Conservation (phyloP, 35 echinoderm and acorn worm species). For the Amphiura filiformis region DNA sequence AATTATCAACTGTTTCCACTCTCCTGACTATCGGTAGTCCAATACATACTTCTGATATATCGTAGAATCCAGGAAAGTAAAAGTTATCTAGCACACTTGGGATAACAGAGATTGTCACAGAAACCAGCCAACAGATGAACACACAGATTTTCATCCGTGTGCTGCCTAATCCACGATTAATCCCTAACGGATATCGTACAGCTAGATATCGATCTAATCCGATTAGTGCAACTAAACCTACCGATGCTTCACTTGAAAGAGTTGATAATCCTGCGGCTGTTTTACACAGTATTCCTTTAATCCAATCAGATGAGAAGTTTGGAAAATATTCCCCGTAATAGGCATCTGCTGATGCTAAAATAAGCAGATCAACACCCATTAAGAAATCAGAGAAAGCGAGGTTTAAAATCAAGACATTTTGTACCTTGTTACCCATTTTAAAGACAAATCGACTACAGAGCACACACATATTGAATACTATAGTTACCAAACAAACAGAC, state of each 20-base stretch:
- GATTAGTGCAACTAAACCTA: slow-evolving; percentile 34
- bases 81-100: too few relatives aligned
- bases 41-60: slow-evolving; percentile 6
- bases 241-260: slow-evolving; percentile 41
- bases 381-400: slow-evolving; percentile 26
- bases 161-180: too few relatives aligned
- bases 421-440: not conserved
- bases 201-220: slow-evolving; percentile 38
- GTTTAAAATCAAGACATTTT: slow-evolving; percentile 19
- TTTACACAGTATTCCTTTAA: slow-evolving; percentile 7
- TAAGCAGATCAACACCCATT: slow-evolving; percentile 38
- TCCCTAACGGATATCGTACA: slow-evolving; percentile 35
- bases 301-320: slow-evolving; percentile 20
- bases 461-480: too few relatives aligned
- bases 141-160: too few relatives aligned
- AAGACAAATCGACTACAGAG: not conserved
- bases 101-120: too few relatives aligned
- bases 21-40: slow-evolving; percentile 21
- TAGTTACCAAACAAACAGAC: too few relatives aligned
- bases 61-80: not conserved
- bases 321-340: slow-evolving; percentile 26
- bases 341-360: slow-evolving; percentile 3
- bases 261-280: slow-evolving; percentile 27
- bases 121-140: too few relatives aligned
- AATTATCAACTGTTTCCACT: not conserved